Percentiles rank a stretch among this genome's conserved stretches.
Conservation (phyloP, 1,140 invertebrate genomes). For the Frieseomelitta varia region DNA sequence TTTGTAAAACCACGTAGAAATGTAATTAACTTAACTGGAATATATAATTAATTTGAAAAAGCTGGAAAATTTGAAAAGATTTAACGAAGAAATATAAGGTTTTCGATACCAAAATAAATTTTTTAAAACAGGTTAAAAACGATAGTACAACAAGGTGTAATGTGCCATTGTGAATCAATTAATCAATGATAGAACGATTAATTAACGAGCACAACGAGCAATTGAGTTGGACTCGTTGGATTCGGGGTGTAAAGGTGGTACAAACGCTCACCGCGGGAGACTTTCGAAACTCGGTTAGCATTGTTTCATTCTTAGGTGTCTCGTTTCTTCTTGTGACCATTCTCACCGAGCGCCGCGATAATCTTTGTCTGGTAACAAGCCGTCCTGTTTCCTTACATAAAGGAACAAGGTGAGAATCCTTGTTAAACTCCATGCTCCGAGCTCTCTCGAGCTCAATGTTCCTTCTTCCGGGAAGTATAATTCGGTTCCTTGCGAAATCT, state of each 20-base stretch:
- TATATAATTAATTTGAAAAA: neutral
- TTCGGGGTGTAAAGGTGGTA: conserved; percentile 8
- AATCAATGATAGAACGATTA: conserved; percentile 3
- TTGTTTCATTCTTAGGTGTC: conserved; percentile 66
- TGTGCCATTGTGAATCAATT: neutral
- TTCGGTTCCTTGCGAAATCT: conserved; percentile 32
- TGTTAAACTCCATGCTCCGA: conserved; percentile 22
- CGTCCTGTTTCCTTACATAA: conserved; percentile 56
- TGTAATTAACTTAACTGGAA: neutral
- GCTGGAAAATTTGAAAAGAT: no score
- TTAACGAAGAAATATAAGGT: neutral
- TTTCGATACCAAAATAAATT: no score
- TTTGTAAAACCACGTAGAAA: neutral
- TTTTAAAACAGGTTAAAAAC: no score
- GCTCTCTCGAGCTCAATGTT: conserved; percentile 3
- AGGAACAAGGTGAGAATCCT: conserved; percentile 53
- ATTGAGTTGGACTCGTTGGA: conserved; percentile 13
- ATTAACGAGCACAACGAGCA: conserved; percentile 40
- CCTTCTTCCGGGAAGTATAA: conserved; percentile 49
- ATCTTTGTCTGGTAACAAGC: conserved; percentile 56
- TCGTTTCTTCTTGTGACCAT: conserved; percentile 77
- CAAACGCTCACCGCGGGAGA: conserved; percentile 39
- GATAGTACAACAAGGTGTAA: no score
- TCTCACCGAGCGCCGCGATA: conserved; percentile 72
- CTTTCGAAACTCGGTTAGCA: conserved; percentile 58